Evolutionary conservation across 1,140 invertebrate species (phyloP).

Genomic region (Adoxophyes honmai): DNA sequence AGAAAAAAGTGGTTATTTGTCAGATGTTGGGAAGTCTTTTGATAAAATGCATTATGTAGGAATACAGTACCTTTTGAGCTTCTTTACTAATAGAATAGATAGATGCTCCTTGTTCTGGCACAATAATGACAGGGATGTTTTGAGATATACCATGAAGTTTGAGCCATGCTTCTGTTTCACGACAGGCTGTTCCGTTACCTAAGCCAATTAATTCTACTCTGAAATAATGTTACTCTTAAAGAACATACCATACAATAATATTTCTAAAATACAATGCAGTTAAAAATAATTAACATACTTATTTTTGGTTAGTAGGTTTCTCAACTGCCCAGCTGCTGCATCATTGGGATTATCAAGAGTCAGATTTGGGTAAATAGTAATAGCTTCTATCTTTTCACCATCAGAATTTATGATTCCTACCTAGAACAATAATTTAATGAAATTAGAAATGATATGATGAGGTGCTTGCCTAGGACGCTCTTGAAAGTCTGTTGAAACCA

Average conservation of each 20-base stretch:
- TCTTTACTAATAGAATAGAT: slow-evolving; percentile 92
- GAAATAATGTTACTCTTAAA: slow-evolving; percentile 24
- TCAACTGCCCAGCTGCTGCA: slow-evolving; percentile 50
- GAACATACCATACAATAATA: too few relatives aligned
- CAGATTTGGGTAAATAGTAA: slow-evolving; percentile 83
- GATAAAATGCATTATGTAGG: too few relatives aligned
- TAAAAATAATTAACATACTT: slow-evolving; percentile 40
- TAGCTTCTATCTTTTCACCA: slow-evolving; percentile 83
- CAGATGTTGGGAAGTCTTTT: too few relatives aligned
- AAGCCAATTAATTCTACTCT: slow-evolving; percentile 87
- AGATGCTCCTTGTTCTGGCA: slow-evolving; percentile 92
- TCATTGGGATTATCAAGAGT: slow-evolving; percentile 42
- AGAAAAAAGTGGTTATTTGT: too few relatives aligned
- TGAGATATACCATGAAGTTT: slow-evolving; percentile 55
- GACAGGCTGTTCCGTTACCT: slow-evolving; percentile 92
- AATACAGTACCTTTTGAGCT: slow-evolving; percentile 81
- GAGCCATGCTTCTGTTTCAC: slow-evolving; percentile 89
- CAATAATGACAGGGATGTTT: slow-evolving; percentile 81
- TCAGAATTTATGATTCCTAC: slow-evolving; percentile 74
- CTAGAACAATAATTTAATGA: slow-evolving; percentile 34
- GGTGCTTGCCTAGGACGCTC: too few relatives aligned
- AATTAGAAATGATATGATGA: neutral
- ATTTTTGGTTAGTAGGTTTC: slow-evolving; percentile 46
- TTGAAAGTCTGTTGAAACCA: too few relatives aligned
- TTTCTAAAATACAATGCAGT: too few relatives aligned